Conservation (phyloP, 1,140 invertebrate species). For the Drosophila santomea region DNA sequence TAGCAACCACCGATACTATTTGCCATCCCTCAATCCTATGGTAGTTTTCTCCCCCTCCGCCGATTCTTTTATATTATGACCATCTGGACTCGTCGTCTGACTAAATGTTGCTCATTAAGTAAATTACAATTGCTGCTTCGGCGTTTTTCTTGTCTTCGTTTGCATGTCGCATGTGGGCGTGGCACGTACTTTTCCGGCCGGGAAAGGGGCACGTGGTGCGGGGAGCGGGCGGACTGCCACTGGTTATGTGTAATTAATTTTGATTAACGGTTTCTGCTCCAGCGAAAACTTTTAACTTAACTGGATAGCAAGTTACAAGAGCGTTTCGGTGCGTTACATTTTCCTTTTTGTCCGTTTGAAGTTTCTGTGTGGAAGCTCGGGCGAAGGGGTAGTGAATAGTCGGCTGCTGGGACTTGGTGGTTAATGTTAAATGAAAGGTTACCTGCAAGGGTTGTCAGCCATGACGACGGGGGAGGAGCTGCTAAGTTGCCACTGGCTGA, state of each 20-base stretch:
- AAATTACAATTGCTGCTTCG: conserved; percentile 75
- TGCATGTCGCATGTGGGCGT: conserved; percentile 78
- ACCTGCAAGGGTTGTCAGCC: conserved; percentile 36
- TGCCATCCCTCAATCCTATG: conserved; percentile 12
- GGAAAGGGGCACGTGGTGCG: not conserved
- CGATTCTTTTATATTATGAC: conserved; percentile 5
- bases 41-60: not conserved
- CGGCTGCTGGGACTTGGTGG: conserved; percentile 28
- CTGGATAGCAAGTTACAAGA: conserved; percentile 61
- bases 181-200: conserved; percentile 21
- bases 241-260: conserved; percentile 77
- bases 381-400: conserved; percentile 17
- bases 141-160: conserved; percentile 58
- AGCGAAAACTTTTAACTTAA: conserved; percentile 71
- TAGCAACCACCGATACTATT: not conserved
- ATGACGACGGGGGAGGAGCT: conserved; percentile 6
- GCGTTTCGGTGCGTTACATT: conserved; percentile 36
- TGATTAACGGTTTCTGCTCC: conserved; percentile 71
- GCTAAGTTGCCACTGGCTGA: conserved; percentile 23
- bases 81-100: conserved; percentile 52
- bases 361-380: not conserved
- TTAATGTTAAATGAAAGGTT: conserved; percentile 47
- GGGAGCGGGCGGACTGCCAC: conserved; percentile 12
- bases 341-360: conserved; percentile 19
- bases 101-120: conserved; percentile 78